Base-by-base conservation (phyloP, 2,888 invertebrate genomes). In the Apamea crenata region DNA sequence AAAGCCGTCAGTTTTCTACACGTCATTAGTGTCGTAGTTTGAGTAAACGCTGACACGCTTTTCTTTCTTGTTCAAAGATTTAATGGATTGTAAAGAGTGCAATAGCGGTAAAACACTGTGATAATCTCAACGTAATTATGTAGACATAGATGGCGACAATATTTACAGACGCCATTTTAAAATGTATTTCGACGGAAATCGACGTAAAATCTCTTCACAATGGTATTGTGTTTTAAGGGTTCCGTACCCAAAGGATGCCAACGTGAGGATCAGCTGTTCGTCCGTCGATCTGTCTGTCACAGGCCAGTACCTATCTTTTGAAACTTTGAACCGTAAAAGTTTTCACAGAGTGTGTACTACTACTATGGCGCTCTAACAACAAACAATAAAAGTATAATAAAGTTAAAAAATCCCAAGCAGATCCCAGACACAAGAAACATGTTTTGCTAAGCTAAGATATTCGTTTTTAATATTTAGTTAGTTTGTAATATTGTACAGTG, bases 21-120 rank as follows among this genome's bases (percentile, higher is more conserved):
- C 56, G 29, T 63, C 8, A 21, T 32, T 32, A 10, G 4, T 32
- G 63, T 32, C 29, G 10, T 32, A 63, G 32, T 21, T 21, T 12
- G 65, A 12, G 32, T 21, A 32, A 61, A 61, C 18, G 8, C 18
- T 61, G 18, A 65, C 12, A 21, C 4, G 91, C 88, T 91, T 92
- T 92, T 92, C 92, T 93, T 93, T 91, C 90, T 91, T 92, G 90
- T 92, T 89, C 93, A 92, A 93, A 92, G 91, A 92, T 91, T 94
- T 94, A 95, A 95, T 95, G 95, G 93, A 88, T 95, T 92, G 95
- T 93, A 93, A 93, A 94, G 91, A 93, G 93, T 93, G 94, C 93
- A 92, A 90, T 91, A 90, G 91, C 92, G 90, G 91, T 94, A 92
- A 93, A 94, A 92, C 89, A 91, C 89, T 89, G 90, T 87, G 88